A percentile compares a stretch with the other conserved stretches of the same genome.
Conservation (phyloP, 2,113 vertebrate species). For the Struthidea cinerea region DNA sequence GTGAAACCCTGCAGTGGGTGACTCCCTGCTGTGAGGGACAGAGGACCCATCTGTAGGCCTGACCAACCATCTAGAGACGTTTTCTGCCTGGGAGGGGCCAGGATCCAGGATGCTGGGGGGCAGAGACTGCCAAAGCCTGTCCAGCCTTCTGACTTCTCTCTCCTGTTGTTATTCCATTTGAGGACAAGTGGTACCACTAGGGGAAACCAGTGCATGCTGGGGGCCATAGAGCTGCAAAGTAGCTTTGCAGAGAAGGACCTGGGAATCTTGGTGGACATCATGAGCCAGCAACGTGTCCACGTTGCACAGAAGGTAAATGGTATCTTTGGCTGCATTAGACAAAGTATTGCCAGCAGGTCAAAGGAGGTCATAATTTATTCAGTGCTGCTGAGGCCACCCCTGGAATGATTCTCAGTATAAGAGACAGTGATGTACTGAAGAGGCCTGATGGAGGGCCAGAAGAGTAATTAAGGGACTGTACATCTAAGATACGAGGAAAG, state of each 20-base stretch:
- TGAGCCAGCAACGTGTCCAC: neutral
- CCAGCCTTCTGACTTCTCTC: neutral
- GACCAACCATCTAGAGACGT: neutral
- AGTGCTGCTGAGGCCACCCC: neutral
- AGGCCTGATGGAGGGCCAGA: neutral
- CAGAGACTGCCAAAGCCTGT: neutral
- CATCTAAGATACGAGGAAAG: neutral
- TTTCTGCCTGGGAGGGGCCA: neutral
- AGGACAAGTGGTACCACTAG: neutral
- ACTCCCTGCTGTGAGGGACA: neutral
- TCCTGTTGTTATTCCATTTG: neutral
- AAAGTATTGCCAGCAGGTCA: neutral
- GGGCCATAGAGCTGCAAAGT: neutral
- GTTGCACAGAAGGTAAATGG: neutral
- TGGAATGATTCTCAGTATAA: neutral
- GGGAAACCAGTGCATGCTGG: neutral
- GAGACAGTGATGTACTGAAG: neutral
- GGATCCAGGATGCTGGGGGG: neutral
- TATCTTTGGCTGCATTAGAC: neutral
- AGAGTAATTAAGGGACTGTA: neutral
- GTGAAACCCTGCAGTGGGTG: neutral
- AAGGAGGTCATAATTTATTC: neutral
- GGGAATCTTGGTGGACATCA: neutral
- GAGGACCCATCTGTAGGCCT: neutral
- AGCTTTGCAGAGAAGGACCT: neutral